Conservation (phyloP, 2,888 invertebrate species). For the Scrobipalpa costella region DNA sequence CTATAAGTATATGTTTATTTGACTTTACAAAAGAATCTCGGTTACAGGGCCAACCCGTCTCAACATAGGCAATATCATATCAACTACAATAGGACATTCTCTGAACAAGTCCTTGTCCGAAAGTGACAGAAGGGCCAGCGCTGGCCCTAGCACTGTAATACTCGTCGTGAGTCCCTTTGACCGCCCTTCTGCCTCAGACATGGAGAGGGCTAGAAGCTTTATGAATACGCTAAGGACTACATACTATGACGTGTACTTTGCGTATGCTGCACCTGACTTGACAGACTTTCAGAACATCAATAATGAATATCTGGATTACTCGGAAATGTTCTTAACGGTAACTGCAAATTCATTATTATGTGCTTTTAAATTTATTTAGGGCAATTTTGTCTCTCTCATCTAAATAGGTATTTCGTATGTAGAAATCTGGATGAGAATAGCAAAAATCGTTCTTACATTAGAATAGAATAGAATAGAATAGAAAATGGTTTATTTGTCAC, state of each 20-base stretch:
- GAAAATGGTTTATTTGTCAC: too few relatives aligned
- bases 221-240: constrained; percentile 68
- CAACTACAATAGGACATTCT: constrained; percentile 69
- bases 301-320: constrained; percentile 71
- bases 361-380: not conserved
- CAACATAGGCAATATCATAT: constrained; percentile 73
- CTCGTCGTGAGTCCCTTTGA: constrained; percentile 77
- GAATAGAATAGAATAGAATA: too few relatives aligned
- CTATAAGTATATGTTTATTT: too few relatives aligned
- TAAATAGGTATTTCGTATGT: too few relatives aligned
- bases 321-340: constrained; percentile 72
- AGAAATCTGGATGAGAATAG: too few relatives aligned
- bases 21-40: too few relatives aligned
- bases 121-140: constrained; percentile 53
- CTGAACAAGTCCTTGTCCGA: constrained; percentile 68
- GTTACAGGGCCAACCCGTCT: constrained; percentile 79
- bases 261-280: constrained; percentile 72
- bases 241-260: constrained; percentile 78
- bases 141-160: constrained; percentile 73
- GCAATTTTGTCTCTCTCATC: too few relatives aligned
- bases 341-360: constrained; percentile 16
- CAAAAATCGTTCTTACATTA: too few relatives aligned
- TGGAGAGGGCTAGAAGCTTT: constrained; percentile 60
- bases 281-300: constrained; percentile 71
- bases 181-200: constrained; percentile 66